Evolutionary conservation across 2,113 vertebrate genomes (phyloP).

Genomic region (Mirza zaza): DNA sequence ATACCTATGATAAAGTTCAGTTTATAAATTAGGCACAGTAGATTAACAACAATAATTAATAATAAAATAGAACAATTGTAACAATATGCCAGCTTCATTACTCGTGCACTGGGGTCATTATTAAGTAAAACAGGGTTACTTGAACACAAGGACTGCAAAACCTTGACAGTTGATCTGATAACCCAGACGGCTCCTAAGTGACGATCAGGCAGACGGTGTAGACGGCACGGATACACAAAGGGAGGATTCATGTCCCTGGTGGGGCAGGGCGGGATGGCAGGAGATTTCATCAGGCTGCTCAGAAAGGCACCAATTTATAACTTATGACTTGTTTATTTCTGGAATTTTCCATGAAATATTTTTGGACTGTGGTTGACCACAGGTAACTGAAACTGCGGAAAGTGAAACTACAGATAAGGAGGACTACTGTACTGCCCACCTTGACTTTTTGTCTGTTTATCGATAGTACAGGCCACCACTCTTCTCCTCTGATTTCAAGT

Average conservation of each 20-base stretch:
- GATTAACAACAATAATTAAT: background rate
- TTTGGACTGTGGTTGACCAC: background rate
- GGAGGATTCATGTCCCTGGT: background rate
- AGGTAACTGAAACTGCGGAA: background rate
- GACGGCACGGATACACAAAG: background rate
- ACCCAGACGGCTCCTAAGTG: background rate
- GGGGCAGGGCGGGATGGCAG: background rate
- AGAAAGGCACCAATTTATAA: background rate
- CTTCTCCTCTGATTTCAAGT: background rate
- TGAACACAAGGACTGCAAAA: background rate
- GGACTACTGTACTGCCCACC: background rate
- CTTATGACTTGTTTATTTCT: background rate
- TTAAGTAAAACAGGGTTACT: background rate
- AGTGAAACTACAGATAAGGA: background rate
- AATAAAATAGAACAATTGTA: background rate
- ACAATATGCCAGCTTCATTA: background rate
- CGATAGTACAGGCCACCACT: background rate
- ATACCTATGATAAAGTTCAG: background rate
- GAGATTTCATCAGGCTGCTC: background rate
- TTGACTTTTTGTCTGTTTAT: background rate
- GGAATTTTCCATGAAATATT: background rate
- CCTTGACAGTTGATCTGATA: background rate
- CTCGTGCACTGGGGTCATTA: background rate
- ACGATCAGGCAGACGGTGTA: background rate
- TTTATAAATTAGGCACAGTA: background rate